phyloP scores from a whole-genome alignment of 1,140 invertebrate species.

The Cyclargus thomasi region DNA sequence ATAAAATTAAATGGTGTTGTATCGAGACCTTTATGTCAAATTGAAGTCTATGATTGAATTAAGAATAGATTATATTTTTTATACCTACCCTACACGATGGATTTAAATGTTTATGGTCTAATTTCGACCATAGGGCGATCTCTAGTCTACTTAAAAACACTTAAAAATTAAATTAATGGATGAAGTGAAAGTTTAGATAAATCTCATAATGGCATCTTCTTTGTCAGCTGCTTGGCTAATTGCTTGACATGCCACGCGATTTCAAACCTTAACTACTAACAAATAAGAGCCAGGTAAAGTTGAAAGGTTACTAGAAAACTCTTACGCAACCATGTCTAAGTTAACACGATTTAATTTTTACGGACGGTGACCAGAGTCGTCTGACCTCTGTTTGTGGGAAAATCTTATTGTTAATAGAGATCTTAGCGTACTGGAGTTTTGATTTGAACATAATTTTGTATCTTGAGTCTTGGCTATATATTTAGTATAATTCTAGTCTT shows the following conservation, averaged over 20 bases:
- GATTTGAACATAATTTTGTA: not conserved
- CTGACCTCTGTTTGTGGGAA: not conserved
- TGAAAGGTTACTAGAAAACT: not conserved
- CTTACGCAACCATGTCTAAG: constrained; percentile 12
- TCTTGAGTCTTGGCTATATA: too few species aligned
- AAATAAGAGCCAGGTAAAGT: not conserved
- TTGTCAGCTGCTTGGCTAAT: not conserved
- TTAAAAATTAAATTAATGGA: constrained; percentile 17
- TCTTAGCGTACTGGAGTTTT: not conserved
- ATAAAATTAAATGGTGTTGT: too few species aligned
- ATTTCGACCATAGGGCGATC: too few species aligned
- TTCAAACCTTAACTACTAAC: not conserved
- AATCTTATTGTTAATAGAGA: not conserved
- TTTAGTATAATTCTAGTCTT: too few species aligned
- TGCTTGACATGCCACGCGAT: not conserved
- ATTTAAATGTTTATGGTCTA: too few species aligned
- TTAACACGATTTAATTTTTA: constrained; percentile 5
- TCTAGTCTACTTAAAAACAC: not conserved
- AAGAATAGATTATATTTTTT: too few species aligned
- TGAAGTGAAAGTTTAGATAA: constrained; percentile 22
- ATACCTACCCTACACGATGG: too few species aligned
- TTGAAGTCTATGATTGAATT: too few species aligned
- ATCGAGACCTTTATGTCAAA: too few species aligned
- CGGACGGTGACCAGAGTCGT: not conserved
- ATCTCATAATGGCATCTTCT: constrained; percentile 12